Conservation (phyloP, 1,140 invertebrate genomes). For the Lerema accius region DNA sequence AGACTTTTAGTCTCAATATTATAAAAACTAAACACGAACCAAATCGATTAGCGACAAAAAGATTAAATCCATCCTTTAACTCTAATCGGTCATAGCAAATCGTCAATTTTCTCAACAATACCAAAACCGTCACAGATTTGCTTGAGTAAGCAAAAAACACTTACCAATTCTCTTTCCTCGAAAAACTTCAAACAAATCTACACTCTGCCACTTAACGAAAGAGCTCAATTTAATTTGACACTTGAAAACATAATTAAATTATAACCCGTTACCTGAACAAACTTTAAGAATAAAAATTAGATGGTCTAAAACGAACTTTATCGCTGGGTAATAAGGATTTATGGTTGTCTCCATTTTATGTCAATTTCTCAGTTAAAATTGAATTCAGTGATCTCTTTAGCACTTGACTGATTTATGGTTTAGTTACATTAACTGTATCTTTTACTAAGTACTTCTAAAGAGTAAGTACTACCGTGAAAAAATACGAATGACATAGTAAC, state of each 20-base stretch:
- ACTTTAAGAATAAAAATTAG: neutral
- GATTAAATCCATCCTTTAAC: neutral
- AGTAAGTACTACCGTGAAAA: no score
- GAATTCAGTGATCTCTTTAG: slow-evolving; percentile 24
- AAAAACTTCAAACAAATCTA: neutral
- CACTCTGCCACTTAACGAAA: neutral
- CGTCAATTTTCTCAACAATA: slow-evolving; percentile 9
- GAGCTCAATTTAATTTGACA: slow-evolving; percentile 2
- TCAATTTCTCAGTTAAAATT: slow-evolving; percentile 12
- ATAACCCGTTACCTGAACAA: slow-evolving; percentile 24
- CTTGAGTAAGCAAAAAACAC: slow-evolving; percentile 4
- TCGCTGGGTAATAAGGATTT: neutral
- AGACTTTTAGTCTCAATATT: no score
- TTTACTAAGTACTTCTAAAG: no score
- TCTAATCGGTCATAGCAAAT: slow-evolving; percentile 14
- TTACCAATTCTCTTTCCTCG: slow-evolving; percentile 5
- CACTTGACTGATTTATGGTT: slow-evolving; percentile 25
- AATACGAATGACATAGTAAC: no score
- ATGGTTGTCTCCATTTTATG: neutral
- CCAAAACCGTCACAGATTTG: slow-evolving; percentile 1
- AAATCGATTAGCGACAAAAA: neutral
- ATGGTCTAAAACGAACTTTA: neutral
- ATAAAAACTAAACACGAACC: no score
- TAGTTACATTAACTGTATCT: neutral
- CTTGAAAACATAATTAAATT: neutral